Base-by-base conservation (phyloP, 2,888 invertebrate species). In the Drosophila demipolita region DNA sequence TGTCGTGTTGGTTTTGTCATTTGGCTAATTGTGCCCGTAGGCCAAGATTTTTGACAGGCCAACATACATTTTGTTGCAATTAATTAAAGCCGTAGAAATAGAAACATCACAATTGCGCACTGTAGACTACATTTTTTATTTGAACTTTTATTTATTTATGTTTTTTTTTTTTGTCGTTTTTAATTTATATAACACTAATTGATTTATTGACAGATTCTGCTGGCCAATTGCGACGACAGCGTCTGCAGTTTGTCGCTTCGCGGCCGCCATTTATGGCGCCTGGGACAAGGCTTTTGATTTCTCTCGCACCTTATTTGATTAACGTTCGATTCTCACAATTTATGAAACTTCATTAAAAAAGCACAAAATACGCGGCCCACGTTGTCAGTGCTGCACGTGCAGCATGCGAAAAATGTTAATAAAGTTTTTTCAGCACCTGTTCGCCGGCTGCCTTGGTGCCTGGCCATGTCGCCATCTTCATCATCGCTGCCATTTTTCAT, bases 391-490 rank as follows among this genome's bases (percentile, higher is more conserved):
- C 20, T 64, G 86, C 79, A 88, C 87, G 84, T 85, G 80, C 78
- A 85, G 83, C 82, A 87, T 80, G 83, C 84, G 88, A 82, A 83
- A 86, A 86, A 88, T 87, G 80, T 87, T 87, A 87, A 87, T 87
- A 86, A 87, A 86, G 87, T 86, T 87, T 87, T 74, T 73, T 65
- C 66, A 45, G 61, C 83, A 68, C 64, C 67, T 74, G 73, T 60
- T 78, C 58, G 49, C 48, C 38, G 38, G 38, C 38, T 38, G 55
- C 55, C 55, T 26, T 29, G 49, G 53, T 53, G 55, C 59, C 65
- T 54, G 70, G 58, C 66, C 55, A 55, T 55, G 62, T 75, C 66
- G 77, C 81, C 86, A 79, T 83, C 86, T 86, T 83, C 83, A 85
- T 85, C 88, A 85, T 78, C 75, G 78, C 73, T 79, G 83, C 83